These are phyloP conservation scores for Camptogramma bilineatum DNA, from an alignment of 2,888 invertebrate genomes.

Conservation along the genomic window DNA sequence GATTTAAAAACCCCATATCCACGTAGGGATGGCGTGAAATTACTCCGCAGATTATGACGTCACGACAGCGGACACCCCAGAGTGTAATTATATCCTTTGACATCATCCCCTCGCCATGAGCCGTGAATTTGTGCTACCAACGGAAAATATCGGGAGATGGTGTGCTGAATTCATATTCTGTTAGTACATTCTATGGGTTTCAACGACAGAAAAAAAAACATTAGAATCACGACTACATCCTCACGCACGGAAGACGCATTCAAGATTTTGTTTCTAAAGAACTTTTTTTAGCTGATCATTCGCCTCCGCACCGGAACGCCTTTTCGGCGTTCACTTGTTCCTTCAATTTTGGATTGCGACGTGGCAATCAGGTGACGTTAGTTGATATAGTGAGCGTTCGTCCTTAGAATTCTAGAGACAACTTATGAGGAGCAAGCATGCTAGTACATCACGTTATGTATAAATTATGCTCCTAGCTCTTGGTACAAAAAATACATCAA, in stretches of 20 bases:
- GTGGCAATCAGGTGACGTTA: too few relatives aligned
- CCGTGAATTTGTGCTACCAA: constrained; percentile 55
- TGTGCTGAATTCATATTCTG: too few relatives aligned
- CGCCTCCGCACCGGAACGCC: too few relatives aligned
- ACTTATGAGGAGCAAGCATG: not conserved
- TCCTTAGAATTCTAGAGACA: not conserved
- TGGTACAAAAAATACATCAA: constrained; percentile 25
- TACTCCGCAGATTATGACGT: constrained; percentile 53
- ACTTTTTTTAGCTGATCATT: too few relatives aligned
- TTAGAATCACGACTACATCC: too few relatives aligned
- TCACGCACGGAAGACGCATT: too few relatives aligned
- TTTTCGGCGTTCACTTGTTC: too few relatives aligned
- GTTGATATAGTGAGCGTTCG: too few relatives aligned
- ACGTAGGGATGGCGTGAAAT: constrained; percentile 50
- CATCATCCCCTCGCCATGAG: constrained; percentile 49
- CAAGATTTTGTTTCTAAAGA: too few relatives aligned
- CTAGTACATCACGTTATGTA: too few relatives aligned
- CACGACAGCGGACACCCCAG: constrained; percentile 38
- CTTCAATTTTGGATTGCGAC: too few relatives aligned
- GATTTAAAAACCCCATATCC: constrained; percentile 34
- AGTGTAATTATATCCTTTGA: constrained; percentile 68
- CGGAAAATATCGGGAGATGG: constrained; percentile 45
- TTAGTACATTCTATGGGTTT: not conserved
- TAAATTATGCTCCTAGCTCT: constrained; percentile 1
- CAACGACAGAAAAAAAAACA: too few relatives aligned